phyloP scores from a whole-genome alignment of 2,888 invertebrate species.

The Drosophila colorata region DNA sequence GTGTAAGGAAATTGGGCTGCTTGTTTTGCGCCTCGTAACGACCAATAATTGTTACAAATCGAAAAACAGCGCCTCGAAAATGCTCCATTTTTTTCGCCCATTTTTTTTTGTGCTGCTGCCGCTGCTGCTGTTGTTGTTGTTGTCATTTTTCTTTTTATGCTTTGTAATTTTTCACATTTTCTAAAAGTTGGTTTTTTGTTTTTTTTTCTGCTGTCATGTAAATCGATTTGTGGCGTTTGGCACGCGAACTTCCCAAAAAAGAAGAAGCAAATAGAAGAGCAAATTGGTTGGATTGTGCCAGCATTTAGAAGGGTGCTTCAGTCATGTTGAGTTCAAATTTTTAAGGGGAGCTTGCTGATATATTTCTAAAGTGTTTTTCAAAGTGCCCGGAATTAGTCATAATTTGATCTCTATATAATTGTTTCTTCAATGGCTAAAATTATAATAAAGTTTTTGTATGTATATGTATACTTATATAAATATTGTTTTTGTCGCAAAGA shows the following conservation, averaged over 20 bases:
- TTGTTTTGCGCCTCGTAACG: conserved; percentile 57
- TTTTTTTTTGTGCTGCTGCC: conserved; percentile 1
- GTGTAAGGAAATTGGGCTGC: conserved; percentile 48
- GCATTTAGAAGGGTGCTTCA: conserved; percentile 55
- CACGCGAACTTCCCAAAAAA: conserved; percentile 53
- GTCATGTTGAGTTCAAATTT: conserved; percentile 24
- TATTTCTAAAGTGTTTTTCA: conserved; percentile 12
- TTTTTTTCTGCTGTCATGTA: conserved; percentile 35
- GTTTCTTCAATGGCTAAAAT: neutral
- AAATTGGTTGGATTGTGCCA: conserved; percentile 55
- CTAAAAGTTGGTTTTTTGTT: conserved; percentile 30
- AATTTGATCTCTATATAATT: conserved; percentile 11
- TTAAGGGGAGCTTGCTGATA: neutral
- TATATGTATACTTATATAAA: no score
- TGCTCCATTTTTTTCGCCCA: conserved; percentile 23
- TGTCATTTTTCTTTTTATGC: conserved; percentile 54
- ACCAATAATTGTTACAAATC: conserved; percentile 73
- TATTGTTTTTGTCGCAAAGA: neutral
- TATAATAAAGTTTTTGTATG: no score
- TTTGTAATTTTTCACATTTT: conserved; percentile 67
- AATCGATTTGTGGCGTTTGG: conserved; percentile 72
- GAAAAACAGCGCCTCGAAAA: conserved; percentile 59
- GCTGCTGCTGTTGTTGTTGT: conserved; percentile 7
- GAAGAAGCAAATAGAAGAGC: conserved; percentile 34
- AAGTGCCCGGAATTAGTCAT: conserved; percentile 9